phyloP scores from a whole-genome alignment of 2,113 vertebrate genomes.

The Danio rerio region GRCz12tu NC_133195.1:37645501-37646000 shows the following conservation, averaged over 20 bases:
- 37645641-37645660: slow-evolving; percentile 94
- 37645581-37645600: slow-evolving; percentile 86
- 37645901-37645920: not conserved
- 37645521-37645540: slow-evolving; percentile 96
- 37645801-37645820: slow-evolving; percentile 86
- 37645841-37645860: slow-evolving; percentile 90
- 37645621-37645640: slow-evolving; percentile 87
- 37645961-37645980: not conserved
- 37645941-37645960: not conserved
- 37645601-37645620: slow-evolving; percentile 78
- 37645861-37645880: slow-evolving; percentile 66
- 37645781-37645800: slow-evolving; percentile 83
- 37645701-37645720: not conserved
- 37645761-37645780: slow-evolving; percentile 56
- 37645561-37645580: slow-evolving; percentile 86
- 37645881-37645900: not conserved
- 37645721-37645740: not conserved
- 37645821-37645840: slow-evolving; percentile 92
- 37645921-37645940: not conserved
- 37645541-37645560: slow-evolving; percentile 78
- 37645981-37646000: not conserved
- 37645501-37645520: slow-evolving; percentile 84
- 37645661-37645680: slow-evolving; percentile 87
- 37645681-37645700: slow-evolving; percentile 75
- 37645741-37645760: not conserved